A percentile compares a stretch with the other conserved stretches of the same genome.
These are phyloP conservation scores for Blastomussa wellsi DNA, from an alignment of 92 coral and sea anemone genomes.

Conservation along the genomic window DNA sequence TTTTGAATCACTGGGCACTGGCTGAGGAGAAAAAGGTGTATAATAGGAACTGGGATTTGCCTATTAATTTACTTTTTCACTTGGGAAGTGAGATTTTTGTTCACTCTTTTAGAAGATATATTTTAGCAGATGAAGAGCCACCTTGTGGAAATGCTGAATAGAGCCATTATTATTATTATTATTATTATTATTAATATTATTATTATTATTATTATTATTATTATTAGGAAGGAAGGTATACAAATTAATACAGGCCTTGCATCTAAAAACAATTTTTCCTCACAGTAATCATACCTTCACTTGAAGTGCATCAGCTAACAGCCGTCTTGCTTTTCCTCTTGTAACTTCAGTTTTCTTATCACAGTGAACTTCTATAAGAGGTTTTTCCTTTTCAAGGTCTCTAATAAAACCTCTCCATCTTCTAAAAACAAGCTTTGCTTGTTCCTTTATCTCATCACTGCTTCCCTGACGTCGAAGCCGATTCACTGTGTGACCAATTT, in stretches of 20 bases:
- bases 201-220: too few relatives aligned
- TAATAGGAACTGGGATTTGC: too few relatives aligned
- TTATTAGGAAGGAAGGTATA: too few relatives aligned
- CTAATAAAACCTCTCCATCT: constrained; percentile 72
- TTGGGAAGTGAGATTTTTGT: too few relatives aligned
- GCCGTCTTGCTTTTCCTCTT: constrained; percentile 66
- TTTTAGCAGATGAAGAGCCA: too few relatives aligned
- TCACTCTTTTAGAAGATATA: too few relatives aligned
- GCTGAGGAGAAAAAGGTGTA: too few relatives aligned
- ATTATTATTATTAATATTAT: too few relatives aligned
- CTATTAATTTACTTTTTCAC: too few relatives aligned
- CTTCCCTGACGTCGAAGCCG: constrained; percentile 57
- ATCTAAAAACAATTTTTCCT: neutral
- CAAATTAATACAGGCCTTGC: neutral
- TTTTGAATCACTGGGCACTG: too few relatives aligned
- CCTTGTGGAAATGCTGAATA: too few relatives aligned
- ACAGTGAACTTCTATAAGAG: constrained; percentile 76
- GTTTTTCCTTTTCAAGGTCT: constrained; percentile 57
- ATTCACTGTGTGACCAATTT: constrained; percentile 77
- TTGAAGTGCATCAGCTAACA: constrained; percentile 63
- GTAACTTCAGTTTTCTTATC: constrained; percentile 73
- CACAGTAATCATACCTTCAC: constrained; percentile 17
- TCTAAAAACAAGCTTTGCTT: constrained; percentile 69
- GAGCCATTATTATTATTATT: too few relatives aligned
- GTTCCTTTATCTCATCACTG: constrained; percentile 47